A percentile compares a stretch with the other conserved stretches of the same genome.
Evolutionary conservation across 2,888 invertebrate genomes (phyloP).

Genomic region (Rhyacophila evoluta): DNA sequence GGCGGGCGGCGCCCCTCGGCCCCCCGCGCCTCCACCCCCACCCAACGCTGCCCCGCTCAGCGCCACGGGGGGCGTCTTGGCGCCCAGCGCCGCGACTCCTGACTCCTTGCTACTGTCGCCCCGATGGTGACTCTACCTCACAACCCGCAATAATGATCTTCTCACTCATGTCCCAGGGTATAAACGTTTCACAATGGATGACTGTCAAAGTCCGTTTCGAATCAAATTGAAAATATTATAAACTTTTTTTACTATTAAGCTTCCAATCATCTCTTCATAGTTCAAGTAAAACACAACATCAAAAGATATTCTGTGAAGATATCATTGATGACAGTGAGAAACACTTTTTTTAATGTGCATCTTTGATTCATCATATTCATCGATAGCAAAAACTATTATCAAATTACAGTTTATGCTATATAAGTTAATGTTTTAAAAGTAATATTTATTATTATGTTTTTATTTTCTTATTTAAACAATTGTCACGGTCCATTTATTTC

Average conservation of each 20-base stretch:
- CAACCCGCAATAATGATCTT: not conserved
- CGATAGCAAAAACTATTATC: too few species aligned
- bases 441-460: too few species aligned
- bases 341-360: too few species aligned
- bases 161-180: not conserved
- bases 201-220: not conserved
- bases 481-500: too few species aligned
- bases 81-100: conserved; percentile 36
- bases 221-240: not conserved
- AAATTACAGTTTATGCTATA: too few species aligned
- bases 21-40: conserved; percentile 69
- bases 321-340: too few species aligned
- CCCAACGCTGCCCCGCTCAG: conserved; percentile 53
- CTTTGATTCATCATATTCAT: too few species aligned
- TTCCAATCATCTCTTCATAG: not conserved
- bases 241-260: not conserved
- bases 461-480: too few species aligned
- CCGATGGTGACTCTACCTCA: not conserved
- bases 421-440: too few species aligned
- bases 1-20: conserved; percentile 64
- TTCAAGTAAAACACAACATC: not conserved
- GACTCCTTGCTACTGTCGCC: conserved; percentile 17
- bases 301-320: too few species aligned
- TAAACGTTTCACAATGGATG: not conserved
- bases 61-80: conserved; percentile 30